Conservation (phyloP, 2,888 invertebrate genomes). For the Cetonia aurata region DNA sequence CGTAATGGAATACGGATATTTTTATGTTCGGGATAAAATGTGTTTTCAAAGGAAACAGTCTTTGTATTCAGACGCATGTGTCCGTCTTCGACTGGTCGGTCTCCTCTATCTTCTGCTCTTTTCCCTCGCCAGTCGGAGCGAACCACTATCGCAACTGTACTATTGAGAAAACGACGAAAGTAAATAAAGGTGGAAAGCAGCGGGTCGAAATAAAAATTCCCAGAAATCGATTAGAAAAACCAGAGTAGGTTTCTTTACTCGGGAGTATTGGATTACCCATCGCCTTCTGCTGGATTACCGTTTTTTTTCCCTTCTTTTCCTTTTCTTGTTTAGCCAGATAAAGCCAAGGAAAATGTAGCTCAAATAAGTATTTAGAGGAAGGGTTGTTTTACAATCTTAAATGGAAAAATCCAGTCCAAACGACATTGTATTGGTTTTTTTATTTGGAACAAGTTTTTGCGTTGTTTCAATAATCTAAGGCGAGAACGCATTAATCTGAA, state of each 20-base stretch:
- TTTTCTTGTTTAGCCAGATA: too few relatives aligned
- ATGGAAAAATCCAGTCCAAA: too few relatives aligned
- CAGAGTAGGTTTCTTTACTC: neutral
- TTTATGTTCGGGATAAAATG: slow-evolving; percentile 8
- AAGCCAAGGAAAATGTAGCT: too few relatives aligned
- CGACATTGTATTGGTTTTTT: too few relatives aligned
- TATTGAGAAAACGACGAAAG: neutral
- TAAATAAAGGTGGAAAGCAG: neutral
- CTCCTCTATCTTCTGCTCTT: neutral
- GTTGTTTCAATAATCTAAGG: too few relatives aligned
- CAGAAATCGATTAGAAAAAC: neutral
- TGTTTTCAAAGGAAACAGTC: slow-evolving; percentile 1
- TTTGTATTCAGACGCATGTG: neutral
- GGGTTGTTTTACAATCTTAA: too few relatives aligned
- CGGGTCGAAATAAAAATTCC: slow-evolving; percentile 2
- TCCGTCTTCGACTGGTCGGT: neutral
- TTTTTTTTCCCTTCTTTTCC: neutral
- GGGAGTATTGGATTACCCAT: neutral
- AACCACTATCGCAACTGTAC: neutral
- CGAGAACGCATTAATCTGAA: too few relatives aligned
- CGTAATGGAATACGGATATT: slow-evolving; percentile 8
- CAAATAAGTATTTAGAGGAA: too few relatives aligned
- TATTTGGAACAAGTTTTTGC: too few relatives aligned
- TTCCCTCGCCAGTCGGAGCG: neutral
- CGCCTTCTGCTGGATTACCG: neutral